A percentile compares a stretch with the other conserved stretches of the same genome.
Conservation (phyloP, 2,113 vertebrate species). For the Poecilia latipinna region DNA sequence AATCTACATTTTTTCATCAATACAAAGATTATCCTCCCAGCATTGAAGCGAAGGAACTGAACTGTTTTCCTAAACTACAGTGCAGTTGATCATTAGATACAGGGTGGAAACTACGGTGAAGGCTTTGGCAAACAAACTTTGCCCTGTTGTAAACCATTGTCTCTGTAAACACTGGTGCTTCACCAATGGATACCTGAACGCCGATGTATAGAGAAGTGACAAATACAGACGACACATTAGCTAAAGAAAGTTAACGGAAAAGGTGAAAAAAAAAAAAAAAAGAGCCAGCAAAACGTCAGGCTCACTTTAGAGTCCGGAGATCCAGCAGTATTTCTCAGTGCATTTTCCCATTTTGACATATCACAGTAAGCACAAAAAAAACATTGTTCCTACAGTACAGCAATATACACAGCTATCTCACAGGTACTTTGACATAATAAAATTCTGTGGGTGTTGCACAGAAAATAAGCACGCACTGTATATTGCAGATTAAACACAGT, state of each 20-base stretch:
- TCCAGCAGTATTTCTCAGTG: conserved; percentile 62
- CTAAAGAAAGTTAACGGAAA: conserved; percentile 35
- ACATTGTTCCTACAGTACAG: conserved; percentile 54
- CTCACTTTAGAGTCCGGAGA: conserved; percentile 43
- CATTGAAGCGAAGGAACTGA: neutral
- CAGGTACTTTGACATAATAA: conserved; percentile 41
- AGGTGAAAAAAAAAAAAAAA: conserved; percentile 26
- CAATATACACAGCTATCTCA: conserved; percentile 66
- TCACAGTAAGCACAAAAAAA: conserved; percentile 66
- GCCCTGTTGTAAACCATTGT: conserved; percentile 64
- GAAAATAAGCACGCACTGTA: conserved; percentile 56
- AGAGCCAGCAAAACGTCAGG: conserved; percentile 36
- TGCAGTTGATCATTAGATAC: neutral
- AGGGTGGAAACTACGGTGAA: neutral
- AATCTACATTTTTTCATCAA: neutral
- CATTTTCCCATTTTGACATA: conserved; percentile 72
- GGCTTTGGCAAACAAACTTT: conserved; percentile 22
- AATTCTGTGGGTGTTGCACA: conserved; percentile 38
- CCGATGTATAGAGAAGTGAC: conserved; percentile 55
- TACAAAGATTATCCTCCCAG: neutral
- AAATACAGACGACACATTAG: conserved; percentile 30
- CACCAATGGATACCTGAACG: conserved; percentile 45
- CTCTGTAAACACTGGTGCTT: conserved; percentile 60
- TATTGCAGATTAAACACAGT: conserved; percentile 50
- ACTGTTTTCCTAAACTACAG: neutral